Conservation (phyloP, 1,140 invertebrate genomes). For the Euwallacea similis region DNA sequence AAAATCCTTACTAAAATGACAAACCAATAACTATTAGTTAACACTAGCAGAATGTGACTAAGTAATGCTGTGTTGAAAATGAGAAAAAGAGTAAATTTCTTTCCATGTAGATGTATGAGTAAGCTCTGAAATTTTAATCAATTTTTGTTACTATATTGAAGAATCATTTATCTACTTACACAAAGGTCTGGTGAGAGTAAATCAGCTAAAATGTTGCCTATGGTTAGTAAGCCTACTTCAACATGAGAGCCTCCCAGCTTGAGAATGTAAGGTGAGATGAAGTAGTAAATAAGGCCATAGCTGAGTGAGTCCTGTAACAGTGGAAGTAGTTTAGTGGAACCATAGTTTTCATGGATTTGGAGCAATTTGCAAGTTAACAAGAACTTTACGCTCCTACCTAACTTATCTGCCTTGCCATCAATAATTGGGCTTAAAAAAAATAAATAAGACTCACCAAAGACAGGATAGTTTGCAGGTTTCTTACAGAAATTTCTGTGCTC, state of each 20-base stretch:
- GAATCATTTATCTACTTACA: constrained; percentile 11
- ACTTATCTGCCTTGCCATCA: not conserved
- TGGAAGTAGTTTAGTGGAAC: not conserved
- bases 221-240: constrained; percentile 24
- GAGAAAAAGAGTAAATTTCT: constrained; percentile 30
- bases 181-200: constrained; percentile 31
- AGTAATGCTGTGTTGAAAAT: constrained; percentile 27
- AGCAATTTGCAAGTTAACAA: not conserved
- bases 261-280: constrained; percentile 35
- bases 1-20: constrained; percentile 35
- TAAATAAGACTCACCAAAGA: not conserved
- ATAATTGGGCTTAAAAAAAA: too few relatives aligned
- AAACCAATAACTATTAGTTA: constrained; percentile 34
- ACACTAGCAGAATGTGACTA: constrained; percentile 27
- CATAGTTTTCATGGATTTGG: not conserved
- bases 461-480: not conserved
- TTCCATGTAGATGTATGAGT: constrained; percentile 27
- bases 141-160: too few relatives aligned
- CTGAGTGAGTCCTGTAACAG: constrained; percentile 36
- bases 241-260: constrained; percentile 28
- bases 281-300: constrained; percentile 38
- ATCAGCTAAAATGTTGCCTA: constrained; percentile 27
- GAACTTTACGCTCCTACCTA: not conserved
- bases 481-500: not conserved
- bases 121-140: constrained; percentile 22